Evolutionary conservation across 2,888 invertebrate genomes (phyloP), one percentile per base, ranked within the genome.

Genomic region (Molorchus minor): DNA sequence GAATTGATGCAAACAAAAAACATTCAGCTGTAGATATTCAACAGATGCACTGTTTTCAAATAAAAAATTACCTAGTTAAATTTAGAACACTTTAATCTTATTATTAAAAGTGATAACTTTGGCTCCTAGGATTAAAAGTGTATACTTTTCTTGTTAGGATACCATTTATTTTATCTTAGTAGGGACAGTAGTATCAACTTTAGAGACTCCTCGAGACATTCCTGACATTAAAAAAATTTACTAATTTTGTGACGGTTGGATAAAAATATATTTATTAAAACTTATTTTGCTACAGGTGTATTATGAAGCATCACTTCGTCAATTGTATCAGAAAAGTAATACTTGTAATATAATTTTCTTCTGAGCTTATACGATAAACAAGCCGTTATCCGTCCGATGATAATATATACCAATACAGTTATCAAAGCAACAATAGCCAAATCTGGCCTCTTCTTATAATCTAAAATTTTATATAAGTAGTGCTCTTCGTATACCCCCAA

Each of bases 391-490:
- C 62, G 29, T 1, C 38, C 62, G 5, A 56, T 29, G 8, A 62
- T 16, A 13, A 25, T 43, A 29, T 44, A 59, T 41, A 16, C 7
- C 13, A 49, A 4, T 25, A 44, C 2, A 13, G 12, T 21, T 1
- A 47, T 0, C 12, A 49, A 19, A 8, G 38, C 56, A 8, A 30
- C 2, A 25, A 33, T 4, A 19, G 57, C 45, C 35, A 52, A 4
- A 5, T 20, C 16, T 7, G 60, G 60, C 4, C 16, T 46, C 1
- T 20, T 7, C 17, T 54, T 15, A 25, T 45, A 66, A 33, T 66
- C 54, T n/a, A 66, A 20, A 29, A 60, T 51, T 19, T 49, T 52
- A 43, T 67, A 62, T 3, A 67, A 36, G 38, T 56, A 62, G 25
- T 54, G 56, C 16, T 64, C 20, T 1, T 54, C 64, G 12, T 49